Evolutionary conservation across 2,797 vertebrate species (phyloP).

Genomic region (Jordanella pulchra): DNA sequence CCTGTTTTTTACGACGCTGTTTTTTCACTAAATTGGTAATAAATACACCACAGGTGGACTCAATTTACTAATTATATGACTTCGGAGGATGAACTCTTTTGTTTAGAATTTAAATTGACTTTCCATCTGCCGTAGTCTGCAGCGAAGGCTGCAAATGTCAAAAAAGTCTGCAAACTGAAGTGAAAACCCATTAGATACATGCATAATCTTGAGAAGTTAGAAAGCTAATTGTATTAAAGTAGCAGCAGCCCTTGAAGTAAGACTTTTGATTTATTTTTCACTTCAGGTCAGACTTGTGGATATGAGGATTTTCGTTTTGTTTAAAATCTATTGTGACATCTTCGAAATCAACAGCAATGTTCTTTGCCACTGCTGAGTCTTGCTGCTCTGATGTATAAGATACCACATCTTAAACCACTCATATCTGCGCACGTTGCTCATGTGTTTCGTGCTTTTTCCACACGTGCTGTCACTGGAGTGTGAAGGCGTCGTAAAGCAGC

Average conservation of each 20-base stretch:
- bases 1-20: neutral
- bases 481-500: constrained; percentile 59
- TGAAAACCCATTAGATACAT: neutral
- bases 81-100: neutral
- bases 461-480: constrained; percentile 22
- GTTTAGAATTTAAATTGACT: neutral
- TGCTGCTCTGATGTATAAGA: constrained; percentile 4
- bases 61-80: neutral
- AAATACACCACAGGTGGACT: neutral
- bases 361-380: neutral
- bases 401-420: constrained; percentile 23
- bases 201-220: neutral
- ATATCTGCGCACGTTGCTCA: constrained; percentile 20
- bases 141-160: constrained; percentile 16
- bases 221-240: neutral
- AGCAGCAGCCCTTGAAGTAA: neutral
- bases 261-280: neutral
- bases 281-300: neutral
- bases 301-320: neutral
- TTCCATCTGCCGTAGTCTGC: constrained; percentile 9
- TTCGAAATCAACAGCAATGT: neutral
- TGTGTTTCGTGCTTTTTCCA: constrained; percentile 44
- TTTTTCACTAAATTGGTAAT: neutral
- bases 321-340: neutral
- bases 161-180: constrained; percentile 9